Evolutionary conservation across 35 echinoderm and acorn worm species (phyloP).

Genomic region (Lytechinus variegatus): DNA sequence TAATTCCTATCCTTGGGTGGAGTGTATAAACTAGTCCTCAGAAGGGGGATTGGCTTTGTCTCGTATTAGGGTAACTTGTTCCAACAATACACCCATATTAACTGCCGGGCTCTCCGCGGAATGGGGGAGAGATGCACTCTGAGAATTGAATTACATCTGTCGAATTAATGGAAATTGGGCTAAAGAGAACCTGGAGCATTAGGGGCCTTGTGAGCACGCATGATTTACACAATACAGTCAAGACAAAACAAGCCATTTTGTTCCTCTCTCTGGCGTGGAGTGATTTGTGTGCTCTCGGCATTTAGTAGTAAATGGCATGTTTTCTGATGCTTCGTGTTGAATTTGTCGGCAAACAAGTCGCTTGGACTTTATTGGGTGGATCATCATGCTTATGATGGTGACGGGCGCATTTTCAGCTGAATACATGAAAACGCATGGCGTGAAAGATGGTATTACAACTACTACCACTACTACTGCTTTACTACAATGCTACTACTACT

Average conservation of each 20-base stretch:
- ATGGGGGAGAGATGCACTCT: not conserved
- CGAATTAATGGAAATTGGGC: not conserved
- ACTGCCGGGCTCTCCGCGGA: not conserved
- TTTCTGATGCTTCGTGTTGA: not conserved
- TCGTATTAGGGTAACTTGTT: not conserved
- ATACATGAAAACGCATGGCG: too few species aligned
- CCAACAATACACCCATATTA: not conserved
- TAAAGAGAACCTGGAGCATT: not conserved
- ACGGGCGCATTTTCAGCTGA: not conserved
- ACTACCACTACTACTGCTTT: too few species aligned
- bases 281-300: not conserved
- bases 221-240: not conserved
- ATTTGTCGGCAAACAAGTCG: not conserved
- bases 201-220: not conserved
- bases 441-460: too few species aligned
- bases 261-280: not conserved
- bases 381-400: not conserved
- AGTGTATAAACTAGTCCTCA: not conserved
- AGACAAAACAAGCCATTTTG: not conserved
- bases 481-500: too few species aligned
- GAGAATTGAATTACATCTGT: constrained; percentile 13
- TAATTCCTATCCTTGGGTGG: not conserved
- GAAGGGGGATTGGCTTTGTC: not conserved
- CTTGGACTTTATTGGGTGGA: not conserved
- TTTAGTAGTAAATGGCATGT: not conserved